Evolutionary conservation across 2,888 invertebrate genomes (phyloP).

Genomic region (Apoda limacodes): DNA sequence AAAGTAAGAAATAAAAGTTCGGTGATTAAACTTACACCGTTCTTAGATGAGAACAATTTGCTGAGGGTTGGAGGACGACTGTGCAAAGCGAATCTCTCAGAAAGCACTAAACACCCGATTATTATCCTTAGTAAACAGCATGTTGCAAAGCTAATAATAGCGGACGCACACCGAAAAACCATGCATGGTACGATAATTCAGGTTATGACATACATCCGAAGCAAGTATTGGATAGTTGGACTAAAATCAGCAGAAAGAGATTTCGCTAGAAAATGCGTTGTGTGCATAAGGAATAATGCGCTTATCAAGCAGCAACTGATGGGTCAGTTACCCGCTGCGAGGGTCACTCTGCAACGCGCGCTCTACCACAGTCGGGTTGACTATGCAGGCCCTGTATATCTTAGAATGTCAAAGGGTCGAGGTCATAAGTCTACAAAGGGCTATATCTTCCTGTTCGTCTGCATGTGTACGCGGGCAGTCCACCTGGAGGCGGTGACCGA

Average conservation of each 20-base stretch:
- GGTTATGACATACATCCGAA: slow-evolving; percentile 9
- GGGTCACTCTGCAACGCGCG: slow-evolving; percentile 9
- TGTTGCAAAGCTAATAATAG: too few species aligned
- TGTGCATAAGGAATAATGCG: slow-evolving; percentile 6
- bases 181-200: too few species aligned
- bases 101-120: too few species aligned
- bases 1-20: too few species aligned
- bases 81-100: too few species aligned
- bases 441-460: slow-evolving; percentile 8
- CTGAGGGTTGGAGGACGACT: too few species aligned
- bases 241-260: slow-evolving; percentile 8
- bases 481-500: too few species aligned
- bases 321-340: slow-evolving; percentile 10
- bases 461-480: too few species aligned
- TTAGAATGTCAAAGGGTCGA: slow-evolving; percentile 12
- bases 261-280: slow-evolving; percentile 6
- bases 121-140: too few species aligned
- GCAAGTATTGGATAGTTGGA: slow-evolving; percentile 12
- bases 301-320: slow-evolving; percentile 9
- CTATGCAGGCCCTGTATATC: slow-evolving; percentile 12
- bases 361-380: slow-evolving; percentile 12
- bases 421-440: slow-evolving; percentile 8
- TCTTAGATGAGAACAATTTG: too few species aligned
- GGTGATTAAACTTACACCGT: too few species aligned
- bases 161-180: too few species aligned